Evolutionary conservation across 2,888 invertebrate genomes (phyloP), one percentile per base, ranked within the genome.

Genomic region (Lasioglossum zephyrum): DNA sequence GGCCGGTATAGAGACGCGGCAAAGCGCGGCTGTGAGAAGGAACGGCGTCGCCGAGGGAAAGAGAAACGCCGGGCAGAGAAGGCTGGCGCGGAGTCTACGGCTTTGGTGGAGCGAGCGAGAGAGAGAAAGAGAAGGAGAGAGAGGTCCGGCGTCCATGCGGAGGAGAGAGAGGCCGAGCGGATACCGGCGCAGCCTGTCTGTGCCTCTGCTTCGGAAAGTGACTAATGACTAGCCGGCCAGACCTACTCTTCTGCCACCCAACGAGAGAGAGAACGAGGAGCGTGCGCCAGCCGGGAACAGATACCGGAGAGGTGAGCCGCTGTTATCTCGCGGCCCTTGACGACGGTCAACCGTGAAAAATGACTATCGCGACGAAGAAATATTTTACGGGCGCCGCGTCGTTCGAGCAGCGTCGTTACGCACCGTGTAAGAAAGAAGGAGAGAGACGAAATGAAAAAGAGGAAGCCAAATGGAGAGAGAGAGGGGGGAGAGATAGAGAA

Each of bases 141-240:
- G 79, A 47, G 79, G 79, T 83, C 73, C 85, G 80, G 86, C 78
- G 78, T 49, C 22, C 39, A 76, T 69, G 31, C 16, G 70, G 66
- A 47, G 22, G 70, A 86, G 77, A 77, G 82, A 86, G 82, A 83
- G 80, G 88, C 85, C 89, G 88, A 85, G 88, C 87, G 87, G 89
- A 92, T 93, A 93, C 92, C 93, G 93, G 93, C 94, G 91, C 93
- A 92, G 94, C 93, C 93, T 93, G 93, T 94, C 94, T 94, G 94
- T 94, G 94, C 94, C 94, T 94, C 94, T 94, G 95, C 94, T 95
- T 95, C 94, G 95, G 95, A 95, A 95, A 95, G 95, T 95, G 95
- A 95, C 95, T 95, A 95, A 95, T 95, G 95, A 95, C 95, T 94
- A 93, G 92, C 91, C 91, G 92, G 91, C 90, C 91, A 90, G 91